Base-by-base conservation (phyloP, 2,113 vertebrate genomes). In the Mystacornis crossleyi region DNA sequence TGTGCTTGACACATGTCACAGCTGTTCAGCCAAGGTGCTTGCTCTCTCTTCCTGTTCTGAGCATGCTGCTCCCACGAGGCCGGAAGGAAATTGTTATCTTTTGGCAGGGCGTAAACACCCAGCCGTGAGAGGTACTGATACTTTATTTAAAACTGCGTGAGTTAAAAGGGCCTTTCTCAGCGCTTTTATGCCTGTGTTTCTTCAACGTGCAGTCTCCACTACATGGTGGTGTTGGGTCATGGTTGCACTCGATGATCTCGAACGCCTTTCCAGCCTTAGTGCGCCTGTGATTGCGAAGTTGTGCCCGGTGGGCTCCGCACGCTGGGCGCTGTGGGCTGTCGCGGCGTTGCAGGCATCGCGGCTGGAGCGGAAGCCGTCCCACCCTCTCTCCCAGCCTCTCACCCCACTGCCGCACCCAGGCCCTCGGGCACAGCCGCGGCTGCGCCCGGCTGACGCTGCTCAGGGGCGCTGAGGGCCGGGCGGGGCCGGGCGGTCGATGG, bases 361-460 rank as follows among this genome's bases (percentile, higher is more conserved):
- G 43, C 21, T 42, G 83, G 25, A 8, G 31, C 9, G 17, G 31
- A 53, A 25, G 36, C 53, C 3, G 20, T 9, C 4, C 18, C 29
- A 1, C 18, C 4, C 9, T 24, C 34, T 13, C 42, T 4, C 7
- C 4, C 58, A 10, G 42, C n/a, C 42, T 6, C 12, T 48, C 14
- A 1, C 4, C 10, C 18, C 28, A 2, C 21, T 8, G n/a, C n/a
- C 40, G 11, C 48, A 3, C 4, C 7, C n/a, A 1, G 9, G 7
- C 10, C 24, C 9, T 12, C 4, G 28, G 67, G 69, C 48, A 54
- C 58, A 12, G n/a, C 48, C 21, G 28, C 21, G 57, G 36, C 14
- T 45, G 29, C 14, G 18, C 66, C 34, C 36, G 8, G 19, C 55
- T 43, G 55, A 3, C 24, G 20, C 25, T 24, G 80, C 36, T 15